Evolutionary conservation across 2,888 invertebrate genomes (phyloP).

Genomic region (Pyralis farinalis): DNA sequence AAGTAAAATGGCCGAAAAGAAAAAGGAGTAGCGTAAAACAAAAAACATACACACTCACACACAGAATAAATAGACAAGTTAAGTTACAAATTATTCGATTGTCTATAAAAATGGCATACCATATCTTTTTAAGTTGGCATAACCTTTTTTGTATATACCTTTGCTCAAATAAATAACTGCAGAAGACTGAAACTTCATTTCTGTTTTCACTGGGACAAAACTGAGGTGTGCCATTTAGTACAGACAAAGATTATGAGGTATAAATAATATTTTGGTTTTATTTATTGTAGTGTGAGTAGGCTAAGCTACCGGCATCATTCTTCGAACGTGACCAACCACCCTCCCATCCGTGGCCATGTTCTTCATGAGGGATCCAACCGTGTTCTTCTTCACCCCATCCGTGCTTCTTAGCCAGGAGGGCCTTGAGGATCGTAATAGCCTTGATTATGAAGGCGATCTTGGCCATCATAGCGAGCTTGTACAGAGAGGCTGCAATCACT

Average conservation of each 20-base stretch:
- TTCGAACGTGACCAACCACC: slow-evolving; percentile 66
- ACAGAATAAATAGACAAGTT: slow-evolving; percentile 36
- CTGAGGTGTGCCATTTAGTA: no score
- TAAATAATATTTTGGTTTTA: slow-evolving; percentile 25
- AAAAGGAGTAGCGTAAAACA: slow-evolving; percentile 28
- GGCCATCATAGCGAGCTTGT: slow-evolving; percentile 87
- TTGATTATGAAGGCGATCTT: slow-evolving; percentile 86
- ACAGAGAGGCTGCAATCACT: slow-evolving; percentile 84
- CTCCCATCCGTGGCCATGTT: slow-evolving; percentile 54
- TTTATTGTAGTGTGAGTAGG: slow-evolving; percentile 62
- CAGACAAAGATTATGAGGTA: slow-evolving; percentile 7
- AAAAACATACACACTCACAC: slow-evolving; percentile 26
- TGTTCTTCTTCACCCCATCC: slow-evolving; percentile 36
- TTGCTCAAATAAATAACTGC: no score
- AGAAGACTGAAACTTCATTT: no score
- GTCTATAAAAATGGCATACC: not conserved
- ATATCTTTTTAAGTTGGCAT: no score
- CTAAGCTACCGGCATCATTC: slow-evolving; percentile 59
- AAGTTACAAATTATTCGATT: slow-evolving; percentile 19
- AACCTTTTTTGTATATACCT: no score
- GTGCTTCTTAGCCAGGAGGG: slow-evolving; percentile 62
- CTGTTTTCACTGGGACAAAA: no score
- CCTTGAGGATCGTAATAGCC: slow-evolving; percentile 56
- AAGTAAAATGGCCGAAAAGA: slow-evolving; percentile 61
- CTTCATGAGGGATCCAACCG: slow-evolving; percentile 44